phyloP scores from a whole-genome alignment of 2,113 vertebrate species.

The Bos indicus region DNA sequence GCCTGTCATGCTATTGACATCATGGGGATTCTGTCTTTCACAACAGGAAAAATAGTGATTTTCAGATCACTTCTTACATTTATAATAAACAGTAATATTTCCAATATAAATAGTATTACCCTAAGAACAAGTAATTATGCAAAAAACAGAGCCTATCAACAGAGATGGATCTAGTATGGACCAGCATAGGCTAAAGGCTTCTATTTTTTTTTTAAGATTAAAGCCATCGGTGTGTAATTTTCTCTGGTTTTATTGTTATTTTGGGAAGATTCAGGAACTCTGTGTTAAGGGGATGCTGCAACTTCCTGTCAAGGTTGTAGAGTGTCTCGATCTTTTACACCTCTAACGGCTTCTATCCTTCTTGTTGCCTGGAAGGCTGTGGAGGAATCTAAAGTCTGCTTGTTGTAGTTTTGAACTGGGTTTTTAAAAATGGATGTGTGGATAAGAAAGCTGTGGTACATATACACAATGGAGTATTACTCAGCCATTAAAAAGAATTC shows the following conservation, averaged over 20 bases:
- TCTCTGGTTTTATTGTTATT: not conserved
- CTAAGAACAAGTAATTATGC: constrained; percentile 22
- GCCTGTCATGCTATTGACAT: not conserved
- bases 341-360: not conserved
- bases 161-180: not conserved
- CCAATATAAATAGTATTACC: not conserved
- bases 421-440: not conserved
- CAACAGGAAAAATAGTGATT: constrained; percentile 54
- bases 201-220: not conserved
- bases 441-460: not conserved
- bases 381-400: not conserved
- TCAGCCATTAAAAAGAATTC: no score
- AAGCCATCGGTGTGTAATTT: not conserved
- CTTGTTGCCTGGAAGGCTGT: not conserved
- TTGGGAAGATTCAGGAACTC: not conserved
- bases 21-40: constrained; percentile 55
- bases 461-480: no score
- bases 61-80: constrained; percentile 9
- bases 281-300: not conserved
- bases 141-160: not conserved
- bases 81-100: constrained; percentile 33
- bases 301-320: not conserved
- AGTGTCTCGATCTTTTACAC: not conserved
- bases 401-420: not conserved
- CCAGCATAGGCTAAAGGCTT: not conserved